Evolutionary conservation across 1,140 invertebrate species (phyloP).

Genomic region (Linepithema humile): DNA sequence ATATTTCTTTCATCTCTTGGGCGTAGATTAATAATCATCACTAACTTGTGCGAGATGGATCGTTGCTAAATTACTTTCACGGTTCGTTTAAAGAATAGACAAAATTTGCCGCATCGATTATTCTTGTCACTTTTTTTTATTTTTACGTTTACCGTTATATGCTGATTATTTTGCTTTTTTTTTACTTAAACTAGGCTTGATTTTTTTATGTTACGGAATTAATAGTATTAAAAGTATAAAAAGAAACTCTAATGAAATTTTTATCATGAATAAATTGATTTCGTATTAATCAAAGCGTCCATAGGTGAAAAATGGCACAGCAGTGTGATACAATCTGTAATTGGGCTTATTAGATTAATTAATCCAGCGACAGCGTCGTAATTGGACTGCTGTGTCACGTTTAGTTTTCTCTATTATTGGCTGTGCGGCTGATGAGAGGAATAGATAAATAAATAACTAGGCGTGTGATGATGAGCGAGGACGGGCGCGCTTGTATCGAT

Average conservation of each 20-base stretch:
- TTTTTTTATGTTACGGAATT: background rate
- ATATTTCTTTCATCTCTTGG: background rate
- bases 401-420: conserved; percentile 16
- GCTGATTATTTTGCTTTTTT: background rate
- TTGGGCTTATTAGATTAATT: conserved; percentile 43
- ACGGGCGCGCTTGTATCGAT: conserved; percentile 37
- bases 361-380: conserved; percentile 19
- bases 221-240: no score
- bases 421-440: conserved; percentile 6
- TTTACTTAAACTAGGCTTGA: no score
- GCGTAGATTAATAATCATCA: conserved; percentile 1
- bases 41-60: background rate
- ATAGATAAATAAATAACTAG: conserved; percentile 45
- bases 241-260: conserved; percentile 4
- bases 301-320: background rate
- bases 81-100: background rate
- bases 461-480: background rate
- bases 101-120: background rate
- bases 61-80: background rate
- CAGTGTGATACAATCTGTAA: background rate
- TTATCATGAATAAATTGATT: background rate
- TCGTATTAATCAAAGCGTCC: background rate
- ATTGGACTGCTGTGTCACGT: conserved; percentile 22
- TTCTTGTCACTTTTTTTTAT: background rate
- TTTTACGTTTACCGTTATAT: no score